Evolutionary conservation across 35 echinoderm and acorn worm species (phyloP).

Genomic region (Ptychodera flava): DNA sequence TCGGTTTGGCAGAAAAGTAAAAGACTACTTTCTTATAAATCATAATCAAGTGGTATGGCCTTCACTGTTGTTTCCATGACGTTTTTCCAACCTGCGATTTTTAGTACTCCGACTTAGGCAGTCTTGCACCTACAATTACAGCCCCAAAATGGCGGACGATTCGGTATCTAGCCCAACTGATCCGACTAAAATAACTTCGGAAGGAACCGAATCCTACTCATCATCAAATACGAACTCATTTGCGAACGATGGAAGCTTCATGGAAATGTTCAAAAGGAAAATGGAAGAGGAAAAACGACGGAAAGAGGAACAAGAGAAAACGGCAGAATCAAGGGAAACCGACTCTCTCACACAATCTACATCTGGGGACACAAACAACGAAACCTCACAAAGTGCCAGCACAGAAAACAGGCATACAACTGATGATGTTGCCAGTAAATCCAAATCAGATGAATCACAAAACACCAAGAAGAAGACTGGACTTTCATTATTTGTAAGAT

Average conservation of each 20-base stretch:
- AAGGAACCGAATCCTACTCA: not conserved
- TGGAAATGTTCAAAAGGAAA: conserved; percentile 46
- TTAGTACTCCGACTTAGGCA: too few species aligned
- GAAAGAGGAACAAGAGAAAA: not conserved
- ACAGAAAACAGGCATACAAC: too few species aligned
- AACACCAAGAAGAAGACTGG: not conserved
- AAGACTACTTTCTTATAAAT: too few species aligned
- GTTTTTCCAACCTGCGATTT: too few species aligned
- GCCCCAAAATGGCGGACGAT: not conserved
- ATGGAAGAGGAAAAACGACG: conserved; percentile 32
- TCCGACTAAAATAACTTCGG: not conserved
- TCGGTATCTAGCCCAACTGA: too few species aligned
- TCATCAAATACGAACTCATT: conserved; percentile 25
- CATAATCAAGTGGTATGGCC: too few species aligned
- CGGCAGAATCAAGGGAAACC: too few species aligned
- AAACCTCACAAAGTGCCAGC: not conserved
- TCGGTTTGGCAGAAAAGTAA: too few species aligned
- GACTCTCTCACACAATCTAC: too few species aligned
- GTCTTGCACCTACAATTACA: too few species aligned
- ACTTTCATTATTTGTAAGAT: not conserved
- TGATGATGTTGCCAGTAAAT: not conserved
- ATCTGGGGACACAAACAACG: too few species aligned
- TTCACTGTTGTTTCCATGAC: too few species aligned
- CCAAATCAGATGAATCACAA: not conserved
- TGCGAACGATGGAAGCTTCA: conserved; percentile 47